Evolutionary conservation across 2,797 vertebrate species (phyloP).

Genomic region (Fringilla coelebs): DNA sequence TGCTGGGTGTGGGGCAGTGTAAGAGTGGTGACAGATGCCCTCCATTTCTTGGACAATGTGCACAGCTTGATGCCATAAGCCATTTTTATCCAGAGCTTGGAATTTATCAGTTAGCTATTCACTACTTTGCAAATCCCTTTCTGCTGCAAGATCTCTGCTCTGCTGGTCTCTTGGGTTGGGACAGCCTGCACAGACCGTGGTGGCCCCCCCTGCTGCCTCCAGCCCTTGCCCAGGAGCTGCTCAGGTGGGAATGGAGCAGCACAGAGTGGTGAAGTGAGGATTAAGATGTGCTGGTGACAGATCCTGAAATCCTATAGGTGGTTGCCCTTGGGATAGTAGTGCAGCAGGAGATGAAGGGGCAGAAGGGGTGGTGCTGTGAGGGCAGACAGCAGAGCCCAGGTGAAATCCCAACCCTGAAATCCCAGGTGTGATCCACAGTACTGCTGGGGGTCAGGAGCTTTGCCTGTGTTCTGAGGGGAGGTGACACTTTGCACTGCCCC

Average conservation of each 20-base stretch:
- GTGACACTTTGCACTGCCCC: not conserved
- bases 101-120: not conserved
- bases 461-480: not conserved
- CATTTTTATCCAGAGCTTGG: not conserved
- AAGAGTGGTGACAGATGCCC: not conserved
- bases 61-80: not conserved
- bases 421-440: too few relatives aligned
- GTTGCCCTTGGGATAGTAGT: not conserved
- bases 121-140: not conserved
- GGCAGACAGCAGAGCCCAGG: not conserved
- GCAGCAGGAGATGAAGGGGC: not conserved
- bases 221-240: not conserved
- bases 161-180: not conserved
- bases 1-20: not conserved
- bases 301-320: not conserved
- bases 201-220: not conserved
- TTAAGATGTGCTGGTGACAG: not conserved
- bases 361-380: not conserved
- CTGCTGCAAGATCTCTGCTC: not conserved
- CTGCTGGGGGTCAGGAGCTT: not conserved
- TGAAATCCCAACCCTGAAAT: not conserved
- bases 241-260: not conserved
- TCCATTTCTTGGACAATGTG: not conserved
- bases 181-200: fast-evolving
- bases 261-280: not conserved